Conservation (phyloP, 2,797 vertebrate genomes). For the Macroramphosus scolopax region DNA sequence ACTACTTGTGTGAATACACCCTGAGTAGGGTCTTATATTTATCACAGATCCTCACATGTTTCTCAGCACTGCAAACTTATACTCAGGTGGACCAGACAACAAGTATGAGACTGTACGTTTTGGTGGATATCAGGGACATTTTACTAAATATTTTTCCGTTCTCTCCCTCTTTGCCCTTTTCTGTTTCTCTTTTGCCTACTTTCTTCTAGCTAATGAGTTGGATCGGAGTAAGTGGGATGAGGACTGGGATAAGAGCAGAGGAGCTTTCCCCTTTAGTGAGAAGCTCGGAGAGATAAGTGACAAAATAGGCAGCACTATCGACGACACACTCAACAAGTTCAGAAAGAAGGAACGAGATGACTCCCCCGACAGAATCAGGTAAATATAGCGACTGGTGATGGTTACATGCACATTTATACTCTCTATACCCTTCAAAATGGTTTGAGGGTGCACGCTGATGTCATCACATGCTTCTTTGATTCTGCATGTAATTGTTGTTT, state of each 20-base stretch:
- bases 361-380: conserved; percentile 96
- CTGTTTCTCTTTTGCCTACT: conserved; percentile 2
- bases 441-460: neutral
- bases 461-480: neutral
- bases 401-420: neutral
- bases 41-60: neutral
- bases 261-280: conserved; percentile 93
- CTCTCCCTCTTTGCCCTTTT: too few relatives aligned
- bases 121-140: neutral
- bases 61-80: neutral
- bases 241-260: conserved; percentile 95
- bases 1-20: too few relatives aligned
- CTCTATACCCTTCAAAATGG: neutral
- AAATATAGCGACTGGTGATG: conserved; percentile 7
- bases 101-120: neutral
- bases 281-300: conserved; percentile 96
- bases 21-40: too few relatives aligned
- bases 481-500: too few relatives aligned
- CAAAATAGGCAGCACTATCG: conserved; percentile 97
- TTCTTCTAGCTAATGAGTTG: conserved; percentile 78
- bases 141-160: neutral
- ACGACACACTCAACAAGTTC: conserved; percentile 98
- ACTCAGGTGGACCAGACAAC: neutral
- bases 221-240: conserved; percentile 98
- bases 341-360: conserved; percentile 97